A percentile compares a stretch with the other conserved stretches of the same genome.
Evolutionary conservation across 1,140 invertebrate species (phyloP).

Genomic region (Goniozus legneri): DNA sequence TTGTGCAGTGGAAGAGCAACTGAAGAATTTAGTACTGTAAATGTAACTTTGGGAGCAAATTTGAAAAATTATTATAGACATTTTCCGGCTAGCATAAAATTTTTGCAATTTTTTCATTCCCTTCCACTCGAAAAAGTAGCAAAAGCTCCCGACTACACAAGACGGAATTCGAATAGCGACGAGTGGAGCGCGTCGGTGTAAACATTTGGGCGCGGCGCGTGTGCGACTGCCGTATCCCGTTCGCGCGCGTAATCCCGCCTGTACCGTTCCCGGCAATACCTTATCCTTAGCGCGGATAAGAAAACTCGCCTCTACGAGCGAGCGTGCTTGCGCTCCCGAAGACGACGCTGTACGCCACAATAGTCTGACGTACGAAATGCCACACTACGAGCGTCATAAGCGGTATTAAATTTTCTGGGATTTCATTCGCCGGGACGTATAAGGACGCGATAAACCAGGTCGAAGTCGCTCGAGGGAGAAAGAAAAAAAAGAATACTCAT

Average conservation of each 20-base stretch:
- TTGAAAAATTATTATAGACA: neutral
- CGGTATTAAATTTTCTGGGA: constrained; percentile 36
- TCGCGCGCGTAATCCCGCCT: constrained; percentile 38
- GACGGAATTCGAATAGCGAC: neutral
- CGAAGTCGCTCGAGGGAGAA: too few species aligned
- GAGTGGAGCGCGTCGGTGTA: constrained; percentile 28
- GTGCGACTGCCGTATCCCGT: constrained; percentile 27
- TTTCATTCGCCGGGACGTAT: constrained; percentile 35
- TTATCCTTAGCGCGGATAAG: constrained; percentile 36
- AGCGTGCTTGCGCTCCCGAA: constrained; percentile 1
- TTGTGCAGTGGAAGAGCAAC: too few species aligned
- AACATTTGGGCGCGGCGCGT: constrained; percentile 22
- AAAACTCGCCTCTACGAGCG: constrained; percentile 23
- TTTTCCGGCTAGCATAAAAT: too few species aligned
- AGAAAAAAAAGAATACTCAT: too few species aligned
- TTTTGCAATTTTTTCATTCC: too few species aligned
- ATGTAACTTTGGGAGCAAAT: neutral
- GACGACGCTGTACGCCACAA: constrained; percentile 2
- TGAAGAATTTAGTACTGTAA: too few species aligned
- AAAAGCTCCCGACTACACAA: too few species aligned
- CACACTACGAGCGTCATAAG: constrained; percentile 17
- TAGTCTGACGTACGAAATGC: constrained; percentile 29
- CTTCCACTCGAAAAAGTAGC: too few species aligned
- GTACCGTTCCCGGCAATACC: constrained; percentile 38
- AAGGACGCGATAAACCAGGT: constrained; percentile 4